A percentile compares a stretch with the other conserved stretches of the same genome.
Conservation (phyloP, 1,140 invertebrate species). For the Dryas iulia region DNA sequence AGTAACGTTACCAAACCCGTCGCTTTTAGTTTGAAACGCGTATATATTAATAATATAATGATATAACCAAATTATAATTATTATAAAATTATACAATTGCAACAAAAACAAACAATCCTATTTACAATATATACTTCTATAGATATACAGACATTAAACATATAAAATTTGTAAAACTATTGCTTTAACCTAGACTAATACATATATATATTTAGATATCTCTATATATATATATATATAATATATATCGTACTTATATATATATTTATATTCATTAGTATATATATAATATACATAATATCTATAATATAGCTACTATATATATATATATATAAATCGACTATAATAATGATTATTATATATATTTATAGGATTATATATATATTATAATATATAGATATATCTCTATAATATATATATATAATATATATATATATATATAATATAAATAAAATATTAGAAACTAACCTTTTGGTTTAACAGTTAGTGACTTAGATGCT, state of each 20-base stretch:
- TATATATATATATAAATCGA: not conserved
- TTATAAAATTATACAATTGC: conserved; percentile 22
- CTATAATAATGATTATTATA: no score
- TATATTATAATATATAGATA: no score
- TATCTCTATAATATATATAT: no score
- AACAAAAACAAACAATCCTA: conserved; percentile 29
- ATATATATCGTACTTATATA: no score
- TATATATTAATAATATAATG: conserved; percentile 4
- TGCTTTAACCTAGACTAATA: not conserved
- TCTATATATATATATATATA: not conserved
- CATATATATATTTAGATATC: no score
- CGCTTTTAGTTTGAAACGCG: not conserved
- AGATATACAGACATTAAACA: not conserved
- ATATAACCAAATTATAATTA: conserved; percentile 13
- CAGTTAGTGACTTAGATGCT: no score
- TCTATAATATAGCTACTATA: no score
- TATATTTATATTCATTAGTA: no score
- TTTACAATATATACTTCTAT: not conserved
- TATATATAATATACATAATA: no score
- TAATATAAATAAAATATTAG: no score
- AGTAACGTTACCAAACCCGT: not conserved
- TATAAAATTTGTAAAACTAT: not conserved
- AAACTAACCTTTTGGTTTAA: no score
- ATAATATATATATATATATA: not conserved
- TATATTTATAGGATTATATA: no score